Percentiles rank a stretch among this genome's conserved stretches.
Evolutionary conservation across 2,888 invertebrate species (phyloP).

Genomic region (Pyrrhosoma nymphula): DNA sequence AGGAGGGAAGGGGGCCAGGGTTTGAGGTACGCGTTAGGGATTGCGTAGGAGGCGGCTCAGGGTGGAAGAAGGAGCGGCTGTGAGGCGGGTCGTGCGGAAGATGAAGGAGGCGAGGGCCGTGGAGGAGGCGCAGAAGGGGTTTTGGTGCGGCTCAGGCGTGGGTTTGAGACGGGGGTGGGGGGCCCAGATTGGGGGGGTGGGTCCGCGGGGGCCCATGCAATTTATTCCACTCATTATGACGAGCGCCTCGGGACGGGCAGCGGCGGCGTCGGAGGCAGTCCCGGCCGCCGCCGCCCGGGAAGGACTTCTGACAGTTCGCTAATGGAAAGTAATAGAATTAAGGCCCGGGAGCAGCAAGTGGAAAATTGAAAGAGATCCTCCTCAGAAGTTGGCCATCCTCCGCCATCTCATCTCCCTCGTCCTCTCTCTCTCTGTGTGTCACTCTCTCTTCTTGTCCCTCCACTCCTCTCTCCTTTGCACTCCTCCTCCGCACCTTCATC

Average conservation of each 20-base stretch:
- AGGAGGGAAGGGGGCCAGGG: neutral
- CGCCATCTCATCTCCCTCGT: neutral
- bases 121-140: neutral
- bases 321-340: constrained; percentile 73
- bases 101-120: neutral
- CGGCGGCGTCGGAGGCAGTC: neutral
- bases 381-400: constrained; percentile 23
- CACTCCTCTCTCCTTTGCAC: neutral
- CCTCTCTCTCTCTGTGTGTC: neutral
- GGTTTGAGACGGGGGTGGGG: neutral
- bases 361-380: constrained; percentile 69
- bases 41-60: neutral
- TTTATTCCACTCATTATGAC: constrained; percentile 68
- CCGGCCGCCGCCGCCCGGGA: constrained; percentile 17
- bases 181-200: neutral
- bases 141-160: neutral
- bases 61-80: neutral
- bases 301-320: constrained; percentile 71
- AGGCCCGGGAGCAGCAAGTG: constrained; percentile 68
- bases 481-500: neutral
- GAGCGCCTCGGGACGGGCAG: constrained; percentile 56
- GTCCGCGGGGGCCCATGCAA: constrained; percentile 65
- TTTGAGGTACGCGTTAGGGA: neutral
- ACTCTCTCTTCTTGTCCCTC: neutral
- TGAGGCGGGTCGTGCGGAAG: neutral